Percentiles rank a stretch among this genome's conserved stretches.
phyloP scores from a whole-genome alignment of 1,140 invertebrate genomes.

The fruit fly (Drosophila melanogaster) region DNA sequence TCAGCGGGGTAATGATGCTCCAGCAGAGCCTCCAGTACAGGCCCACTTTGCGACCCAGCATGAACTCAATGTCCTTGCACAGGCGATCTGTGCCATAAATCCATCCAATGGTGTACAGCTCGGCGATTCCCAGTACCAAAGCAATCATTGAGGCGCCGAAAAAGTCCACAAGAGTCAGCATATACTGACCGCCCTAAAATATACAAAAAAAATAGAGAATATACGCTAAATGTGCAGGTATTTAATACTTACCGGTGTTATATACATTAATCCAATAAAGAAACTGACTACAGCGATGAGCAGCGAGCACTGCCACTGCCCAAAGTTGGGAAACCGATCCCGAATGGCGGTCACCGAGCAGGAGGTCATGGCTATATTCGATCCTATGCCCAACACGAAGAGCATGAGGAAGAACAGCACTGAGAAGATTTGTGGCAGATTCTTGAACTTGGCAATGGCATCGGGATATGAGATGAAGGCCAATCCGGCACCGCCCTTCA shows the following conservation, averaged over 20 bases:
- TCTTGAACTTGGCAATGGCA: slow-evolving; percentile 92
- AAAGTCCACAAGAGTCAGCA: slow-evolving; percentile 91
- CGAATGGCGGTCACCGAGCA: slow-evolving; percentile 89
- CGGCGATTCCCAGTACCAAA: slow-evolving; percentile 88
- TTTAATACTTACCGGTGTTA: slow-evolving; percentile 88
- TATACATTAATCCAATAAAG: slow-evolving; percentile 88
- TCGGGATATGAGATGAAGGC: slow-evolving; percentile 96
- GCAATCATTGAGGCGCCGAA: slow-evolving; percentile 91
- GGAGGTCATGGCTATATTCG: slow-evolving; percentile 88
- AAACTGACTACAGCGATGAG: slow-evolving; percentile 87
- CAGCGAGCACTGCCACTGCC: slow-evolving; percentile 86
- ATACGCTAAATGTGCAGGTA: background rate
- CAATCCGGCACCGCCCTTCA: slow-evolving; percentile 89
- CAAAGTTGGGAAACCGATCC: slow-evolving; percentile 89
- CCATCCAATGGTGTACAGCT: slow-evolving; percentile 88
- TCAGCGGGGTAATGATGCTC: slow-evolving; percentile 90
- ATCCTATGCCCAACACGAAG: slow-evolving; percentile 91
- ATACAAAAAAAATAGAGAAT: background rate
- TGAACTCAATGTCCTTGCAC: slow-evolving; percentile 88
- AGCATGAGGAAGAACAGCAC: slow-evolving; percentile 96
- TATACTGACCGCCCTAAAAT: slow-evolving; percentile 91
- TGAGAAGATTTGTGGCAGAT: slow-evolving; percentile 93
- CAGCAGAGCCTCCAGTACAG: slow-evolving; percentile 93
- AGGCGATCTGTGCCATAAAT: slow-evolving; percentile 90
- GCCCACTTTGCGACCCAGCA: slow-evolving; percentile 89